Percentiles rank a stretch among this genome's conserved stretches.
Conservation (phyloP, 2,113 vertebrate genomes). For the Equus quagga region DNA sequence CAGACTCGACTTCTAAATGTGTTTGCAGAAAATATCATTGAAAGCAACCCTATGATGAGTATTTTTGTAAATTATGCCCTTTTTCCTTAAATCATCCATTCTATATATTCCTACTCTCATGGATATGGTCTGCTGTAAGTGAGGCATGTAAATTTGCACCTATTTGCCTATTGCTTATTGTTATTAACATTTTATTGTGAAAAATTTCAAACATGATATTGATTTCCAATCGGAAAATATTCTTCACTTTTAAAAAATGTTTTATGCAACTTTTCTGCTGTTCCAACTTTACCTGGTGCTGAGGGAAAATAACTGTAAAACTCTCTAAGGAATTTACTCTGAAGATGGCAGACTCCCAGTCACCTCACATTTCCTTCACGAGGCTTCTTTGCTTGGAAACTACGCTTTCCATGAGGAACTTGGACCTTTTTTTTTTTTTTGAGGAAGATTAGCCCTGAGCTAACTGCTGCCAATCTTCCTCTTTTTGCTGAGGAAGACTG, state of each 20-base stretch:
- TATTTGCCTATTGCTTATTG: background rate
- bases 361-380: background rate
- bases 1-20: background rate
- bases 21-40: background rate
- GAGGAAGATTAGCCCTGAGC: too few species aligned
- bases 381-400: background rate
- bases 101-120: background rate
- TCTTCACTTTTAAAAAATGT: background rate
- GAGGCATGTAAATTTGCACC: background rate
- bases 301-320: background rate
- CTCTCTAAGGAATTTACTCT: background rate
- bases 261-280: background rate
- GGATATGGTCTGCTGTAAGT: background rate
- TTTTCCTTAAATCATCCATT: background rate
- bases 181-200: background rate
- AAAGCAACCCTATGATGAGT: background rate
- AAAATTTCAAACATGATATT: background rate
- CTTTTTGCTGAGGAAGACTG: too few species aligned
- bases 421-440: too few species aligned
- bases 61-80: background rate
- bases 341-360: background rate
- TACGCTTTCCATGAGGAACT: background rate
- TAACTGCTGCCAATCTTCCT: too few species aligned
- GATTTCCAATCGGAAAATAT: background rate
- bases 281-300: background rate